A percentile compares a stretch with the other conserved stretches of the same genome.
These are phyloP conservation scores for Poecile atricapillus DNA, from an alignment of 2,113 vertebrate genomes.

Conservation along the genomic window DNA sequence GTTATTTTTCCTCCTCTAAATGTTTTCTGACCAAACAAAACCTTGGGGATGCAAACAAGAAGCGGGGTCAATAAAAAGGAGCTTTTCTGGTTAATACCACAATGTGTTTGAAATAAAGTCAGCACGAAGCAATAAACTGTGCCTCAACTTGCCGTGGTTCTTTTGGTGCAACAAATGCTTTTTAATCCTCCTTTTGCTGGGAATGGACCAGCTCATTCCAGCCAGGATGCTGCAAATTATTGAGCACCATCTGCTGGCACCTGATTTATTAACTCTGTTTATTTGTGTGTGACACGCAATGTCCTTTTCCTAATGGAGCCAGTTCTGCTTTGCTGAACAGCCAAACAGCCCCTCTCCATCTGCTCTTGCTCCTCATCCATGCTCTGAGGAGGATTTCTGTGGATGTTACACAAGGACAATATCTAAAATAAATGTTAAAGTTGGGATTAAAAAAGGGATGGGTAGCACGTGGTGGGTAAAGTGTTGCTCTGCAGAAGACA, in stretches of 20 bases:
- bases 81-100: neutral
- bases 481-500: accelerated
- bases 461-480: accelerated
- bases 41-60: neutral
- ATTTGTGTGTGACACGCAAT: accelerated
- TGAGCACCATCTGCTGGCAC: constrained; percentile 51
- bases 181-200: neutral
- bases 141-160: neutral
- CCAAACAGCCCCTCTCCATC: neutral
- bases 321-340: neutral
- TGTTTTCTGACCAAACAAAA: constrained; percentile 11
- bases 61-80: neutral
- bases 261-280: neutral
- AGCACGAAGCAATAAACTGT: accelerated
- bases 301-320: neutral
- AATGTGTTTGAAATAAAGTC: neutral
- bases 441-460: neutral
- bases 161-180: neutral
- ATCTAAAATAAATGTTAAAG: neutral
- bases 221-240: neutral
- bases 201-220: neutral
- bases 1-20: neutral
- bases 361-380: neutral
- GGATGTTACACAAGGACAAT: neutral
- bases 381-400: neutral